Percentiles rank a stretch among this genome's conserved stretches.
These are phyloP conservation scores for Ganaspis brasiliensis DNA, from an alignment of 2,888 invertebrate species.

Conservation along the genomic window DNA sequence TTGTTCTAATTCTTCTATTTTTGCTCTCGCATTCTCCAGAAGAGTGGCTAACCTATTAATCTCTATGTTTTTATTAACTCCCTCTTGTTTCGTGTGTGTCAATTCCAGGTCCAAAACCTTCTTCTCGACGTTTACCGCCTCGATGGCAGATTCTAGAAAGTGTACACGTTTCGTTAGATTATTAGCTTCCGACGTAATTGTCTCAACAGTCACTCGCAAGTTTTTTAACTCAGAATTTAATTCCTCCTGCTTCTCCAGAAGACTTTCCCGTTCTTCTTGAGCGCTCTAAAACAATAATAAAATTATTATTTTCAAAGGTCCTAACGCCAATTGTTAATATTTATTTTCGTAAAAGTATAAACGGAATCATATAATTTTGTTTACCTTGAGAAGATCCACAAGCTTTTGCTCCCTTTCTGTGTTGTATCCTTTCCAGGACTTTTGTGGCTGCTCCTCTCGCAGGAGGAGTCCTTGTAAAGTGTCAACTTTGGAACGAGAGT, in stretches of 20 bases:
- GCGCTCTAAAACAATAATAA: conserved; percentile 82
- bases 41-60: conserved; percentile 88
- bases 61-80: conserved; percentile 90
- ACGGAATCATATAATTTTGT: too few species aligned
- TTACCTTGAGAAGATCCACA: conserved; percentile 90
- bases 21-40: conserved; percentile 92
- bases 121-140: conserved; percentile 88
- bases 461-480: conserved; percentile 90
- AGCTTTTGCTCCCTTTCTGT: conserved; percentile 91
- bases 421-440: conserved; percentile 82
- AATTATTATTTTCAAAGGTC: too few species aligned
- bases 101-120: conserved; percentile 88
- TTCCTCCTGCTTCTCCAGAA: conserved; percentile 90
- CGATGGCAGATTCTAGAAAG: conserved; percentile 87
- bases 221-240: conserved; percentile 87
- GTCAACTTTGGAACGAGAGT: conserved; percentile 91
- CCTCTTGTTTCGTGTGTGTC: conserved; percentile 87
- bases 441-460: conserved; percentile 85
- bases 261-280: conserved; percentile 89
- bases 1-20: conserved; percentile 88
- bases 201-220: conserved; percentile 84
- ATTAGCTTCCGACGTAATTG: conserved; percentile 85
- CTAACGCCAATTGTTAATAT: too few species aligned
- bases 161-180: conserved; percentile 87
- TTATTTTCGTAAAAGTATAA: too few species aligned